Base-by-base conservation (phyloP, 1,140 invertebrate species). In the Drosophila watanabei region DNA sequence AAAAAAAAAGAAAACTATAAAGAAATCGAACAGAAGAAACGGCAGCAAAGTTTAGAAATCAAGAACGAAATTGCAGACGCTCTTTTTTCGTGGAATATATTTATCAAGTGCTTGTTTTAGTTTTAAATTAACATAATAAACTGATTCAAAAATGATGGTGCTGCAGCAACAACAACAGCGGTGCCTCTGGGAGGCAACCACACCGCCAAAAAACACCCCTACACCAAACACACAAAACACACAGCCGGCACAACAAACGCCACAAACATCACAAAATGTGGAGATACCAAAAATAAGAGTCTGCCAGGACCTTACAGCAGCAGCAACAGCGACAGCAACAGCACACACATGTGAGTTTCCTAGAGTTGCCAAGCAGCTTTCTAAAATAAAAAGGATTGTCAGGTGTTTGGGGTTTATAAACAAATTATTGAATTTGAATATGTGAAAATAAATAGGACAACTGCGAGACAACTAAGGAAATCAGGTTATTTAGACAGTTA, bases 151-250 rank as follows among this genome's bases (percentile, higher is more conserved):
- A 66, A 86, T 91, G 87, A 90, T 89, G 86, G 49, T 90, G 82
- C 71, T 91, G 75, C 86, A 91, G 79, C 86, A 89, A 65, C 84
- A 88, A 51, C 85, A 89, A 14, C 85, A 61, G 43, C 71, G 54
- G 33, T 57, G 69, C 30, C 52, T 85, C 16, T 90, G 86, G 86
- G 82, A 72, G 61, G 62, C 82, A 18, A 62, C 39, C 7, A 58
- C 68, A 41, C 32, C 68, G 43, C 30, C 49, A 28, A 45, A 58
- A 48, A 71, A 61, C 37, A 11, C 54, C 20, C 14, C 48, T 28
- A 14, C 72, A 16, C 24, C 65, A 61, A 33, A 62, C 30, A n/a
- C 81, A 35, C 24, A 24, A 24, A n/a, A 61, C 43, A 49, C 65
- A 65, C 82, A 49, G n/a, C 32, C 68, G 45, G 45, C 70, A 65